These are phyloP conservation scores for Scelioninae gen. 2 DNA, from an alignment of 2,888 invertebrate species.

Conservation along the genomic window DNA sequence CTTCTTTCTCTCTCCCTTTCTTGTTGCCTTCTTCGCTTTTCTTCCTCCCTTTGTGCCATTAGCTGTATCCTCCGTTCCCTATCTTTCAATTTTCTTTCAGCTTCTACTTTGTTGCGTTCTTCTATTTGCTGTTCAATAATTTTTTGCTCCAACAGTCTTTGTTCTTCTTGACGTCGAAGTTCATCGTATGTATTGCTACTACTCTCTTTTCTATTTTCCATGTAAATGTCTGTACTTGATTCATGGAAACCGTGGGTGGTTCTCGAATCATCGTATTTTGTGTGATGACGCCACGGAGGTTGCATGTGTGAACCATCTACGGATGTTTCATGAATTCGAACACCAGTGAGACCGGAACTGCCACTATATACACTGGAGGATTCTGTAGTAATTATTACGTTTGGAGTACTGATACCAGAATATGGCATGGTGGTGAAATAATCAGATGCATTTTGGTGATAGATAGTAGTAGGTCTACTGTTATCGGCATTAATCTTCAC, in stretches of 20 bases:
- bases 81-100: constrained; percentile 34
- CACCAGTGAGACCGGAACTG: constrained; percentile 32
- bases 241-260: constrained; percentile 23
- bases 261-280: constrained; percentile 21
- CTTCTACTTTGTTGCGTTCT: constrained; percentile 48
- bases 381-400: constrained; percentile 59
- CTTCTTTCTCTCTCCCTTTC: constrained; percentile 42
- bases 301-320: constrained; percentile 29
- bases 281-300: constrained; percentile 30
- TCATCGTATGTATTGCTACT: constrained; percentile 40
- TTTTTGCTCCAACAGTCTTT: constrained; percentile 48
- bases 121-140: constrained; percentile 45
- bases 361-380: constrained; percentile 46
- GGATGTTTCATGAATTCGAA: constrained; percentile 42
- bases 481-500: constrained; percentile 57
- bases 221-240: constrained; percentile 43
- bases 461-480: constrained; percentile 60
- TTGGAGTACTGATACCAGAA: constrained; percentile 32
- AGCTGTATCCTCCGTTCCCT: constrained; percentile 32
- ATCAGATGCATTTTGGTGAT: constrained; percentile 63
- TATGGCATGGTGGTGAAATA: constrained; percentile 34
- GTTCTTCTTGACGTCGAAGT: constrained; percentile 40
- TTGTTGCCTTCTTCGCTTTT: constrained; percentile 29
- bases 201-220: constrained; percentile 25
- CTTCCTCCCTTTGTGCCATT: constrained; percentile 42